Percentiles rank a stretch among this genome's conserved stretches.
phyloP scores from a whole-genome alignment of 2,797 vertebrate genomes.

The Yasuhikotakia modesta region DNA sequence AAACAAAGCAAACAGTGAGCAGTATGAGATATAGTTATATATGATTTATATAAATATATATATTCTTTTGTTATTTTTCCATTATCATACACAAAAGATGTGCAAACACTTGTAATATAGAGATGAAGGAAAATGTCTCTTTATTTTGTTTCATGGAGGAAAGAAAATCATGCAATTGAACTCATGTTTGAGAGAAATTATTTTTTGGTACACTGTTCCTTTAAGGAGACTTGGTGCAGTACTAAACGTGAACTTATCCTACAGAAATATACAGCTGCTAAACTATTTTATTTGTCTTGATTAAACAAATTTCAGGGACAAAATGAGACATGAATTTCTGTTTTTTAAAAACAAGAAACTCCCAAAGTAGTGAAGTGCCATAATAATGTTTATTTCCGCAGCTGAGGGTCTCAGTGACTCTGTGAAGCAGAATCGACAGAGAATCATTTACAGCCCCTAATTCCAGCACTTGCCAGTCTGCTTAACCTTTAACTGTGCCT shows the following conservation, averaged over 20 bases:
- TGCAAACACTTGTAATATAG: no score
- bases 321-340: background rate
- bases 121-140: no score
- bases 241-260: background rate
- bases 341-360: background rate
- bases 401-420: slow-evolving; percentile 28
- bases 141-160: background rate
- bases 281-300: background rate
- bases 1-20: no score
- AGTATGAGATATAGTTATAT: no score
- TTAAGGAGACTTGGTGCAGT: background rate
- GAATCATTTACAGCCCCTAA: slow-evolving; percentile 2
- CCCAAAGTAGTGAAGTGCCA: slow-evolving; percentile 6
- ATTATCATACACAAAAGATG: no score
- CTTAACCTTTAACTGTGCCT: slow-evolving; percentile 37
- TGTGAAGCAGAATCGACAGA: slow-evolving; percentile 30
- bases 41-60: no score
- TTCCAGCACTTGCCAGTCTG: slow-evolving; percentile 1
- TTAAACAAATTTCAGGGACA: background rate
- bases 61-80: no score
- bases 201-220: background rate
- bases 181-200: background rate
- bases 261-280: background rate
- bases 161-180: background rate
- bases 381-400: background rate